These are phyloP conservation scores for Maniola hyperantus DNA, from an alignment of 2,888 invertebrate species.

Conservation along the genomic window DNA sequence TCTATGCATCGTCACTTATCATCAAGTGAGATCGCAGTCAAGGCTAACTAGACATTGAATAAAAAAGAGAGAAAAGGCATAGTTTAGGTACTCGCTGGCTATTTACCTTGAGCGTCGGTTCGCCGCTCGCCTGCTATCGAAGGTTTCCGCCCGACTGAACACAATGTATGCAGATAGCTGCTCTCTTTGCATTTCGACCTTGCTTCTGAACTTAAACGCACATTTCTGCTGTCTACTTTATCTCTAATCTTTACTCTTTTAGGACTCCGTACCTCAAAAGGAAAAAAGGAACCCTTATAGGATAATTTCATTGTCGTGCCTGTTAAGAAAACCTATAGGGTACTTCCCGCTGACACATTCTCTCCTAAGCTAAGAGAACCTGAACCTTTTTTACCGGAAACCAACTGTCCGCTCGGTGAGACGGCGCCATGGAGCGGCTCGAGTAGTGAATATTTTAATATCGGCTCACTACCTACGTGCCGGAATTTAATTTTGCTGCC, in stretches of 20 bases:
- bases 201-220: neutral
- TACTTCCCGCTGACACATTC: too few species aligned
- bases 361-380: too few species aligned
- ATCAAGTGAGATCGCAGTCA: too few species aligned
- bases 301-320: too few species aligned
- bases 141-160: neutral
- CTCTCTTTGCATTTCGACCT: neutral
- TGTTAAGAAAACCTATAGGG: too few species aligned
- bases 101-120: neutral
- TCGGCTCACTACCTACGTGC: slow-evolving; percentile 20
- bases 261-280: too few species aligned
- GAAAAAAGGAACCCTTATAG: too few species aligned
- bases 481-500: slow-evolving; percentile 28
- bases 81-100: neutral
- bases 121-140: neutral
- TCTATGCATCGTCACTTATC: too few species aligned
- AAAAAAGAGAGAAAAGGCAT: too few species aligned
- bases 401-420: neutral
- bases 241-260: neutral
- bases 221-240: neutral
- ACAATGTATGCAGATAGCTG: slow-evolving; percentile 2
- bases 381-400: too few species aligned
- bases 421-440: neutral
- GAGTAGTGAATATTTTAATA: slow-evolving; percentile 25
- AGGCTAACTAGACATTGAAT: too few species aligned